phyloP scores from a whole-genome alignment of 1,140 invertebrate species.

The Tetraneura akinire region DNA sequence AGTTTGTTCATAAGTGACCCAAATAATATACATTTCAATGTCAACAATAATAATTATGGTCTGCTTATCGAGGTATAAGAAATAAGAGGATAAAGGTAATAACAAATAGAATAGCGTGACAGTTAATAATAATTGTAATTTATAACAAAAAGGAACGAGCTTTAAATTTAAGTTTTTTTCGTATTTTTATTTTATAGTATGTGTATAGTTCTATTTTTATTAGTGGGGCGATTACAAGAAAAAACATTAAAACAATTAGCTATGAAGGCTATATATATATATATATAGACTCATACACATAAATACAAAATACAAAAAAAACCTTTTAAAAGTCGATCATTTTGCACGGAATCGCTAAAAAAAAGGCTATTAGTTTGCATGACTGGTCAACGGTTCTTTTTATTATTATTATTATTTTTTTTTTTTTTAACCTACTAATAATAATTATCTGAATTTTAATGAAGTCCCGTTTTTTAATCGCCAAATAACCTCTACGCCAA shows the following conservation, averaged over 20 bases:
- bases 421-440: constrained; percentile 22
- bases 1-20: constrained; percentile 6
- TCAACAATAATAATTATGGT: constrained; percentile 36
- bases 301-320: not conserved
- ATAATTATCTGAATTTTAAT: constrained; percentile 48
- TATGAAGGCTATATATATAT: not conserved
- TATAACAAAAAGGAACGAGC: constrained; percentile 5
- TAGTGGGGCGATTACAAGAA: constrained; percentile 40
- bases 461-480: constrained; percentile 39
- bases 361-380: constrained; percentile 39
- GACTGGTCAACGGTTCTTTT: constrained; percentile 4
- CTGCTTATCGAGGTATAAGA: not conserved
- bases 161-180: not conserved
- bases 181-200: constrained; percentile 7
- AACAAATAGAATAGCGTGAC: constrained; percentile 48
- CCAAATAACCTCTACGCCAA: constrained; percentile 15
- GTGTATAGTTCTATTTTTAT: constrained; percentile 29
- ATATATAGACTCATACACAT: not conserved
- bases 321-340: constrained; percentile 46
- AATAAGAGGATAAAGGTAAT: not conserved
- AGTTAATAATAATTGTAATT: constrained; percentile 16
- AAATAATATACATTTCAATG: constrained; percentile 19
- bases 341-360: constrained; percentile 38
- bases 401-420: too few relatives aligned
- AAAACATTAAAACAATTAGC: constrained; percentile 50